A percentile compares a stretch with the other conserved stretches of the same genome.
phyloP scores from a whole-genome alignment of 2,797 vertebrate species.

The Cichlasoma orientale region DNA sequence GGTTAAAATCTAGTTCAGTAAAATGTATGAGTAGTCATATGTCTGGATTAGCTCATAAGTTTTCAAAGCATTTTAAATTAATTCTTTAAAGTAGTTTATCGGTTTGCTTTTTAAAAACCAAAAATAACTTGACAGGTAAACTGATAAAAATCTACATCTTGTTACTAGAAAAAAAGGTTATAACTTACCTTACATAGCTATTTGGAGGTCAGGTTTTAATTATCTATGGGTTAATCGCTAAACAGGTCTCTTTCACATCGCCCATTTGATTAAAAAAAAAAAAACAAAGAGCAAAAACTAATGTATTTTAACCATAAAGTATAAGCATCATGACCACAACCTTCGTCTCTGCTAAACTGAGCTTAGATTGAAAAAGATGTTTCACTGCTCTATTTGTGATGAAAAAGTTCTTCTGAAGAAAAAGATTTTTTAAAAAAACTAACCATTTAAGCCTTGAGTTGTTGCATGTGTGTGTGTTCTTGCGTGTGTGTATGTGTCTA shows the following conservation, averaged over 20 bases:
- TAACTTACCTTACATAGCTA: no score
- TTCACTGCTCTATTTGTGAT: background rate
- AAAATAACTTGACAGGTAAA: no score
- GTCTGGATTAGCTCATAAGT: no score
- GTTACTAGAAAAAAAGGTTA: no score
- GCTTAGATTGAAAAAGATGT: background rate
- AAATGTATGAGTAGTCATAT: no score
- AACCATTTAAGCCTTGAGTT: conserved; percentile 19
- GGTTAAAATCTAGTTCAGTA: no score
- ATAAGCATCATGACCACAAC: background rate
- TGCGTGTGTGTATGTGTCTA: conserved; percentile 55
- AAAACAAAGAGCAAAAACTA: background rate
- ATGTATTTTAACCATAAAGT: background rate
- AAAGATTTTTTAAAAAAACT: conserved; percentile 9
- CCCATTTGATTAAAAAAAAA: no score
- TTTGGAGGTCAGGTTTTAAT: background rate
- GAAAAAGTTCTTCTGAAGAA: conserved; percentile 29
- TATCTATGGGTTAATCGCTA: background rate
- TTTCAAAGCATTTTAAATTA: no score
- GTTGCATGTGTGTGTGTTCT: background rate
- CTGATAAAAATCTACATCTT: no score
- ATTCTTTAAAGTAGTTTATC: no score
- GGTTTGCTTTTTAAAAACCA: no score
- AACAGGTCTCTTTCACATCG: background rate
- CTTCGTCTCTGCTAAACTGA: background rate